Conservation (phyloP, 2,888 invertebrate genomes). For the Chrysopilus asiliformis region DNA sequence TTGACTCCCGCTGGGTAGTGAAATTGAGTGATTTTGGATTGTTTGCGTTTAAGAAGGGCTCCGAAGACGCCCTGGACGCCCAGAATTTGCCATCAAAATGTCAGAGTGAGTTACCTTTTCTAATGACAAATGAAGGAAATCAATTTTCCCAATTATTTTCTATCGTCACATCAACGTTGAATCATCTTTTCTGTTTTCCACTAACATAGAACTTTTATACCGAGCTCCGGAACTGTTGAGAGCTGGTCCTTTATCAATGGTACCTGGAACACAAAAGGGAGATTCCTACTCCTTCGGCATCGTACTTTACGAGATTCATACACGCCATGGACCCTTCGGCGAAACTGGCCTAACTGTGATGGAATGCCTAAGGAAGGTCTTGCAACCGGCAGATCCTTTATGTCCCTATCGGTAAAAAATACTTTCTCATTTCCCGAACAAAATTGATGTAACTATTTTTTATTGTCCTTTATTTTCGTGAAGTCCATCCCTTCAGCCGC, state of each 20-base stretch:
- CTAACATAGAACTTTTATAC: conserved; percentile 63
- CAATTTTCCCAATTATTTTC: no score
- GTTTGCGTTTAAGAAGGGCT: conserved; percentile 68
- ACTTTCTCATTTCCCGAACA: background rate
- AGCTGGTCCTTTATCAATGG: conserved; percentile 31
- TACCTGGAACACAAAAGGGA: conserved; percentile 54
- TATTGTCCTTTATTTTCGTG: background rate
- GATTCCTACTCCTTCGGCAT: conserved; percentile 81
- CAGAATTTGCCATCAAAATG: conserved; percentile 45
- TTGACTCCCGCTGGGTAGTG: conserved; percentile 90
- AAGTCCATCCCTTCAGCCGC: conserved; percentile 65
- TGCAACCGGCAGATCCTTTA: conserved; percentile 27
- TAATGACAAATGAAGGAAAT: background rate
- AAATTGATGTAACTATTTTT: background rate
- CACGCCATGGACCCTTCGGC: conserved; percentile 76
- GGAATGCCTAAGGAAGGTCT: conserved; percentile 39
- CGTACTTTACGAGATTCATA: conserved; percentile 77
- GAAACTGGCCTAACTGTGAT: conserved; percentile 51
- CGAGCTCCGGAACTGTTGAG: conserved; percentile 67
- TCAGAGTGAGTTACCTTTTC: conserved; percentile 44
- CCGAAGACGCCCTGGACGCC: conserved; percentile 50
- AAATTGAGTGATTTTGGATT: conserved; percentile 87
- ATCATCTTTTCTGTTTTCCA: no score
- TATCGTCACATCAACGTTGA: no score
- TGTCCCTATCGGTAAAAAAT: conserved; percentile 25